Conservation (phyloP, 2,888 invertebrate genomes). For the Heteromurus nitidus region DNA sequence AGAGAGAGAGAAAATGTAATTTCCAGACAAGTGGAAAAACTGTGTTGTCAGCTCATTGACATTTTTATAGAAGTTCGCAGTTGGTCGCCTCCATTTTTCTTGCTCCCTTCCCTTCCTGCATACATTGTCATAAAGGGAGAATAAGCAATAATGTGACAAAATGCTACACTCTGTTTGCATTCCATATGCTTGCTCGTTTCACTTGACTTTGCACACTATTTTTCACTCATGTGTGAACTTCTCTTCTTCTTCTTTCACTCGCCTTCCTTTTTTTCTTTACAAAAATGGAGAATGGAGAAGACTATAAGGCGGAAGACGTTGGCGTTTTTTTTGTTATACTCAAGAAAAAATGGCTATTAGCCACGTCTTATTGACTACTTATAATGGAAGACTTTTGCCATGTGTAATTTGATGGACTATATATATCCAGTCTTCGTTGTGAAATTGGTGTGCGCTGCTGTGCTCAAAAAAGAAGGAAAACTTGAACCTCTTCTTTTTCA, state of each 20-base stretch:
- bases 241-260: too few relatives aligned
- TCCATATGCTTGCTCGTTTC: neutral
- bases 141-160: neutral
- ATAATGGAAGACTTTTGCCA: slow-evolving; percentile 27
- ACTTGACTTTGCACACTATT: slow-evolving; percentile 10
- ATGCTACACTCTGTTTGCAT: neutral
- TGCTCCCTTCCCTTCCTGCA: slow-evolving; percentile 26
- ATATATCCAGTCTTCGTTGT: too few relatives aligned
- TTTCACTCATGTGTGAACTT: neutral
- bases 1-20: slow-evolving; percentile 37
- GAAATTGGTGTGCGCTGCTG: too few relatives aligned
- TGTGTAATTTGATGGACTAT: slow-evolving; percentile 24
- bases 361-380: slow-evolving; percentile 34
- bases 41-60: slow-evolving; percentile 51
- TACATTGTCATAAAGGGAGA: slow-evolving; percentile 24
- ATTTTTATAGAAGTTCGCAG: slow-evolving; percentile 56
- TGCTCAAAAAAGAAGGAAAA: too few relatives aligned
- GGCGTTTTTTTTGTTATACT: neutral
- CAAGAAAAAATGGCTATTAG: slow-evolving; percentile 16
- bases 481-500: too few relatives aligned
- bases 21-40: slow-evolving; percentile 14
- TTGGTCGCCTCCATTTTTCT: slow-evolving; percentile 51
- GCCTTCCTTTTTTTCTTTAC: neutral
- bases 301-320: neutral
- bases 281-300: neutral